A percentile compares a stretch with the other conserved stretches of the same genome.
These are phyloP conservation scores for Caenorhabditis brenneri DNA, from an alignment of 1,140 invertebrate species.

Conservation along the genomic window DNA sequence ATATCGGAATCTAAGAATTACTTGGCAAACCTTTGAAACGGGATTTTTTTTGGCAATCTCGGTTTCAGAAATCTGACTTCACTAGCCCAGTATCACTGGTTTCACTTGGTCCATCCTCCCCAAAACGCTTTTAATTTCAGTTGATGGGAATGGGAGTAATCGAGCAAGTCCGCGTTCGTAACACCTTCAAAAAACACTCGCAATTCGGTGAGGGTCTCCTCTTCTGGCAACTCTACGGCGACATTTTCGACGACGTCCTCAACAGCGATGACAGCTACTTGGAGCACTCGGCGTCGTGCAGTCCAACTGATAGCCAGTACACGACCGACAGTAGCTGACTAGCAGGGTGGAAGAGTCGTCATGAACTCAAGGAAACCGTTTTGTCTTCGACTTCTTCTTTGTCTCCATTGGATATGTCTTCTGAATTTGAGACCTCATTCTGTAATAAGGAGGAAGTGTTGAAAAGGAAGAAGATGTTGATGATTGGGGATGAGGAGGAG, in stretches of 20 bases:
- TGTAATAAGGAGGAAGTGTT: neutral
- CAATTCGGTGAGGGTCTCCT: constrained; percentile 52
- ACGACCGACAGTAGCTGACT: constrained; percentile 7
- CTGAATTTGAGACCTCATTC: no score
- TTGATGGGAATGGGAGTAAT: constrained; percentile 61
- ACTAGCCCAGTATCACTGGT: neutral
- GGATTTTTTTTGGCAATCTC: neutral
- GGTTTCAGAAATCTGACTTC: neutral
- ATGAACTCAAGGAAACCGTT: neutral
- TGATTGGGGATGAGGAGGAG: no score
- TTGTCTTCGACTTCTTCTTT: neutral
- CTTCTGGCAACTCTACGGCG: constrained; percentile 66
- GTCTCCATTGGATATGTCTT: no score
- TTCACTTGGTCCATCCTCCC: no score
- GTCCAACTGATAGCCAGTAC: constrained; percentile 35
- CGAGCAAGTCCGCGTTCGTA: constrained; percentile 62
- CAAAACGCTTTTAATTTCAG: constrained; percentile 49
- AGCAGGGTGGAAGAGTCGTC: constrained; percentile 29
- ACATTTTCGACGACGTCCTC: constrained; percentile 62
- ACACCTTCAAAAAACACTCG: constrained; percentile 56
- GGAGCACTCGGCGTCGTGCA: constrained; percentile 51
- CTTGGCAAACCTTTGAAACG: no score
- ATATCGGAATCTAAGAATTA: no score
- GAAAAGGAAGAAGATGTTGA: neutral
- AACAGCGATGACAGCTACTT: constrained; percentile 6